A percentile compares a stretch with the other conserved stretches of the same genome.
phyloP scores from a whole-genome alignment of 1,140 invertebrate species.

The Adelges cooleyi region DNA sequence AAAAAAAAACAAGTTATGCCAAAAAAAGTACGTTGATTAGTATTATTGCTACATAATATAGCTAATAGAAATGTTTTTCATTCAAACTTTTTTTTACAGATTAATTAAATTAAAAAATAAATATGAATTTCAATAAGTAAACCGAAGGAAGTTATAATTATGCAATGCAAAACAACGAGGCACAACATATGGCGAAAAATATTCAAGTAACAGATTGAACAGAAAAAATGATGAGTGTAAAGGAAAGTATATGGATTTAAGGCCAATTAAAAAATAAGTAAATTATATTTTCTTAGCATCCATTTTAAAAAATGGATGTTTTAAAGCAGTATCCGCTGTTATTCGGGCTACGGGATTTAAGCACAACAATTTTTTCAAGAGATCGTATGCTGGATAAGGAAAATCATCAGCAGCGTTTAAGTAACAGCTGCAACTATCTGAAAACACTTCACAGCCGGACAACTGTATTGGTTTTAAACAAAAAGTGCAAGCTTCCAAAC shows the following conservation, averaged over 20 bases:
- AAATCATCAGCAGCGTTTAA: constrained; percentile 37
- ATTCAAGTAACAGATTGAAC: not conserved
- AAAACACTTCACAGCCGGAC: constrained; percentile 22
- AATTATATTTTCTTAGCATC: constrained; percentile 9
- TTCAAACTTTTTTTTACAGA: too few species aligned
- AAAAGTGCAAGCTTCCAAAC: constrained; percentile 3
- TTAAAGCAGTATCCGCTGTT: constrained; percentile 58
- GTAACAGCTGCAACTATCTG: constrained; percentile 24
- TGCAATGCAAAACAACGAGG: too few species aligned
- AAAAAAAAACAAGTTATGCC: too few species aligned
- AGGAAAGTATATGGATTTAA: too few species aligned
- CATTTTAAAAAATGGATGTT: constrained; percentile 55
- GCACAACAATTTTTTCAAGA: constrained; percentile 60
- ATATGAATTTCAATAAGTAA: too few species aligned
- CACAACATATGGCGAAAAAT: too few species aligned
- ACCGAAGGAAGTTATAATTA: too few species aligned
- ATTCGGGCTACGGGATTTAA: constrained; percentile 60
- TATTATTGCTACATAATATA: too few species aligned
- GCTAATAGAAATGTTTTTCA: too few species aligned
- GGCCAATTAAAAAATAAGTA: too few species aligned
- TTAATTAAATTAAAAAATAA: too few species aligned
- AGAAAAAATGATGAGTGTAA: not conserved
- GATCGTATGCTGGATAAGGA: constrained; percentile 58
- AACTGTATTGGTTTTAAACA: constrained; percentile 11
- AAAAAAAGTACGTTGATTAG: too few species aligned